Evolutionary conservation across 2,113 vertebrate species (phyloP), one percentile per base, ranked within the genome.

Genomic region (Cavia aperea): DNA sequence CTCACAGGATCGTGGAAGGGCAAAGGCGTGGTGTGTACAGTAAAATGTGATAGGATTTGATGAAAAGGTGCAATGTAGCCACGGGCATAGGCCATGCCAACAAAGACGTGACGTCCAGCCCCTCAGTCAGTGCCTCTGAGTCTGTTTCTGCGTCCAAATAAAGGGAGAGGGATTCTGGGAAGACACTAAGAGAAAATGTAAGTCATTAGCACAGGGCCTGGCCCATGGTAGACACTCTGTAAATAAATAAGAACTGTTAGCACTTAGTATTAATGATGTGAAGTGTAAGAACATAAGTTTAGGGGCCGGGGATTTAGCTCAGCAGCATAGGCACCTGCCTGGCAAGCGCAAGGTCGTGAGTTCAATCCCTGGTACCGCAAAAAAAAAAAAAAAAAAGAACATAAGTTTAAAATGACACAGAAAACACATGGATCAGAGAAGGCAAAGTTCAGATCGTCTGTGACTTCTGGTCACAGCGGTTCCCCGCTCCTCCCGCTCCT

Each of bases 61-160:
- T 81, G 39, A 36, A 15, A 15, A 85, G 65, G 10, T 9, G 29
- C 62, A 26, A 1, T 1, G 4, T 9, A 81, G 46, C 18, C 60
- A 73, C 26, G 43, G 23, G 23, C 39, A 1, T 26, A 31, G 66
- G 15, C 73, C 60, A 54, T 18, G 33, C 19, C 87, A 56, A 39
- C 26, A 43, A 33, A 23, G n/a, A 93, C 13, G 11, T 68, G 86
- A 58, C 91, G 39, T 93, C 9, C 10, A n/a, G 23, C 15, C 8
- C 33, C 5, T 31, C 12, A 7, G 43, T 21, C 7, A 3, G 8
- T 72, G 81, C 70, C 43, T 72, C 54, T 43, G 51, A 91, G 46
- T 63, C 85, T 73, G 36, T 84, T 88, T 86, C 43, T 31, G 21
- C 60, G 72, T 54, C n/a, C 82, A 83, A 82, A 89, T 94, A 90